Evolutionary conservation across 2,888 invertebrate species (phyloP).

Genomic region (Norana najaformis): DNA sequence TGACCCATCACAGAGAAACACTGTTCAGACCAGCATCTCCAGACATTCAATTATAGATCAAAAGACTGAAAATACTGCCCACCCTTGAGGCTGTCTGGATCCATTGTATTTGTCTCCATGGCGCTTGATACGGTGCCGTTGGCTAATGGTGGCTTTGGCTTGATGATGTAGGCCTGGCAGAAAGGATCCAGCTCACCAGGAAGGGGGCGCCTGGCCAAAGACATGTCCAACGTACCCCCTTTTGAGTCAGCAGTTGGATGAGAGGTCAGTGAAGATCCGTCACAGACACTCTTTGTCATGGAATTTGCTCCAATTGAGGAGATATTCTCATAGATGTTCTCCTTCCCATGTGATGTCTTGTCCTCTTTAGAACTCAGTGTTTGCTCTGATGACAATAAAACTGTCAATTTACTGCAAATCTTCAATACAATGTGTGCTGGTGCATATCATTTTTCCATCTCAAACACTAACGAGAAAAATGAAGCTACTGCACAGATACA

Average conservation of each 20-base stretch:
- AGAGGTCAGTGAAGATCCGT: constrained; percentile 16
- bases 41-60: not conserved
- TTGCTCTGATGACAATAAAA: not conserved
- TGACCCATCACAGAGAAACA: too few relatives aligned
- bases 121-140: not conserved
- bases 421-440: not conserved
- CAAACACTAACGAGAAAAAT: not conserved
- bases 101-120: not conserved
- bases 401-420: not conserved
- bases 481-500: not conserved
- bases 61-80: not conserved
- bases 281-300: not conserved
- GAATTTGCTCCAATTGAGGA: constrained; percentile 28
- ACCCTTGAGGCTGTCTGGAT: constrained; percentile 27
- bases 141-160: constrained; percentile 15
- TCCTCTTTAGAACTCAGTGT: constrained; percentile 18
- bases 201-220: not conserved
- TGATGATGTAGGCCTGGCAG: constrained; percentile 31
- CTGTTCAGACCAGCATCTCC: not conserved
- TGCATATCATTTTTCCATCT: too few relatives aligned
- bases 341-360: constrained; percentile 5
- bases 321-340: constrained; percentile 33
- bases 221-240: not conserved
- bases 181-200: constrained; percentile 27
- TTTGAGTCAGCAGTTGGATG: constrained; percentile 21